These are phyloP conservation scores for Thereuonema tuberculata DNA, from an alignment of 1,140 invertebrate species.

Conservation along the genomic window DNA sequence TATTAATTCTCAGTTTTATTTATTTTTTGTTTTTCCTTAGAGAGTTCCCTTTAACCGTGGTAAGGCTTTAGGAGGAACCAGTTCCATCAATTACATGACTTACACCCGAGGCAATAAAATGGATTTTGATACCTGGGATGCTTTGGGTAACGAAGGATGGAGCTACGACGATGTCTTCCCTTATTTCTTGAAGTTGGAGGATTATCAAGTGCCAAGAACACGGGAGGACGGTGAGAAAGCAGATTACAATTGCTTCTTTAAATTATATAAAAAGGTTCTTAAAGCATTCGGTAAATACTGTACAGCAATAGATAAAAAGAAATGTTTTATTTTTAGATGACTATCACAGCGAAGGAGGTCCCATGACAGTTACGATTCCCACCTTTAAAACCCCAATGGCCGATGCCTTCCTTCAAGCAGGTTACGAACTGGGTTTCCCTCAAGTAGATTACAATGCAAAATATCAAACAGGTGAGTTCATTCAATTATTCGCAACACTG, in stretches of 20 bases:
- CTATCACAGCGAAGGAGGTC: constrained; percentile 1
- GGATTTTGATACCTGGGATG: constrained; percentile 90
- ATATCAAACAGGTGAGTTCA: constrained; percentile 10
- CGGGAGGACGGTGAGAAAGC: not conserved
- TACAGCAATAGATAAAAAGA: too few species aligned
- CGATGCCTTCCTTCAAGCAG: constrained; percentile 3
- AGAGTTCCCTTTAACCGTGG: constrained; percentile 33
- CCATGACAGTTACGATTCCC: constrained; percentile 1
- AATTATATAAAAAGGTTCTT: too few species aligned
- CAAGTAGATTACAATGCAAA: constrained; percentile 3
- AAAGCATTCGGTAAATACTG: too few species aligned
- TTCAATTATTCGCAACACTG: not conserved
- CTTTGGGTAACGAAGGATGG: constrained; percentile 71
- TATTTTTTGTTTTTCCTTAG: not conserved
- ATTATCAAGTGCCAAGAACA: constrained; percentile 28
- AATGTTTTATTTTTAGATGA: not conserved
- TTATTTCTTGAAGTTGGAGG: constrained; percentile 86
- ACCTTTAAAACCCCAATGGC: not conserved
- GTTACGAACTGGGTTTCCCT: not conserved
- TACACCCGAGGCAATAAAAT: constrained; percentile 84
- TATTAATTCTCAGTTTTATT: too few species aligned
- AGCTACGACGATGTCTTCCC: too few species aligned
- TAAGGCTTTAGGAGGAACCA: constrained; percentile 57
- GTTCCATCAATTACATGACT: constrained; percentile 48
- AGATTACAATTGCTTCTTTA: too few species aligned